Base-by-base conservation (phyloP, 2,888 invertebrate genomes). In the Torymus tubicola region DNA sequence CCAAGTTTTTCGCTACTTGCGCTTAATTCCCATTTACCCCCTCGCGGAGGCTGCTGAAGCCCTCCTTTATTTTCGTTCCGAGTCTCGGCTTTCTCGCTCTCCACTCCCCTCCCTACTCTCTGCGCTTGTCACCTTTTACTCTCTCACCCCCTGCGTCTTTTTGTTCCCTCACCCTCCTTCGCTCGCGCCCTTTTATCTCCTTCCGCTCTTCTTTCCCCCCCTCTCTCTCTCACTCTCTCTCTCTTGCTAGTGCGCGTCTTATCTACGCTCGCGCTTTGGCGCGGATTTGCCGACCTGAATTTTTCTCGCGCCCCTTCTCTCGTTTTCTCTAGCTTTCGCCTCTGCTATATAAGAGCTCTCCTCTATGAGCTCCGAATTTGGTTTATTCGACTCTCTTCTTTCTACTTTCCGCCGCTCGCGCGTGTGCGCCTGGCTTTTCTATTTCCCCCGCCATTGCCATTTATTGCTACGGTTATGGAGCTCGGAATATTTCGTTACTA, bases 11-110 rank as follows among this genome's bases (percentile, higher is more conserved):
- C 60, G 63, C 58, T 69, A 52, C 65, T 78, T 31, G 64, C 65
- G 76, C 61, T 76, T 76, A 69, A 76, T 76, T 69, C 69, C 69
- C 67, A 76, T 69, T 76, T 69, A 76, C 60, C 72, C 60, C 71
- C 8, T 42, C 42, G 42, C 42, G 42, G 42, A 42, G 60, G 42
- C 42, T 42, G 55, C 72, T 14, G 60, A 53, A 72, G 72, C 60
- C 24, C 71, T 78, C 60, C 60, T 65, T 77, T 77, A 77, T 72
- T 78, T 64, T 70, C 70, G 18, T 53, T 61, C 55, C 0, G 31
- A 31, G 55, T 69, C 76, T 63, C 55, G 1, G 69, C 76, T 55
- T 61, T 13, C 24, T 58, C 1, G 55, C 16, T 14, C 16, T 13
- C 2, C 53, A 11, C 21, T 53, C n/a, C 31, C 68, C 4, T 12